phyloP scores from a whole-genome alignment of 2,888 invertebrate genomes.

The Mythimna impura region DNA sequence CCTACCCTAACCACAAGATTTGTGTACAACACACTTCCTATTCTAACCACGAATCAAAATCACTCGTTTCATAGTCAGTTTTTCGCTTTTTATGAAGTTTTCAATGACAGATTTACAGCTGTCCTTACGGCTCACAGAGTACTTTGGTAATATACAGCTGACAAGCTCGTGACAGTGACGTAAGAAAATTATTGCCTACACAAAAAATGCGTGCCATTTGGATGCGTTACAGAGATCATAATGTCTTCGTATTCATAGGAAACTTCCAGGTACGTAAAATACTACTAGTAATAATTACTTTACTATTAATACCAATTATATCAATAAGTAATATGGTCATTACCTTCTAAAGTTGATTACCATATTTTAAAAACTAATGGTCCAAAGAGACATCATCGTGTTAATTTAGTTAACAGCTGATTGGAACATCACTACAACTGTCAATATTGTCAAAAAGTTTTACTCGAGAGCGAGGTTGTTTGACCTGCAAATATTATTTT shows the following conservation, averaged over 20 bases:
- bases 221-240: neutral
- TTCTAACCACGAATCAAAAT: slow-evolving; percentile 20
- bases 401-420: slow-evolving; percentile 24
- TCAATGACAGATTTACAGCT: neutral
- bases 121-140: no score
- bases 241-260: neutral
- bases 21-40: slow-evolving; percentile 36
- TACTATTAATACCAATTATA: no score
- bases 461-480: slow-evolving; percentile 44
- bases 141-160: neutral
- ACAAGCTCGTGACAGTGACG: slow-evolving; percentile 14
- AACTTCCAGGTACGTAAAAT: no score
- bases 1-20: slow-evolving; percentile 18
- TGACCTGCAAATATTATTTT: slow-evolving; percentile 56
- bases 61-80: slow-evolving; percentile 33
- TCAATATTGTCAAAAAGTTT: slow-evolving; percentile 63
- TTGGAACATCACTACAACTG: slow-evolving; percentile 27
- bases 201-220: neutral
- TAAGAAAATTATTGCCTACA: neutral
- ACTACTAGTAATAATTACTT: no score
- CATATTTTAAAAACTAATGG: neutral
- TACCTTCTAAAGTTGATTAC: no score
- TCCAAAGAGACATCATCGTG: neutral
- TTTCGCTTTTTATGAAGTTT: slow-evolving; percentile 34
- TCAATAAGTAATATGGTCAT: no score